Base-by-base conservation (phyloP, 2,888 invertebrate species). In the Resseliella maxima region DNA sequence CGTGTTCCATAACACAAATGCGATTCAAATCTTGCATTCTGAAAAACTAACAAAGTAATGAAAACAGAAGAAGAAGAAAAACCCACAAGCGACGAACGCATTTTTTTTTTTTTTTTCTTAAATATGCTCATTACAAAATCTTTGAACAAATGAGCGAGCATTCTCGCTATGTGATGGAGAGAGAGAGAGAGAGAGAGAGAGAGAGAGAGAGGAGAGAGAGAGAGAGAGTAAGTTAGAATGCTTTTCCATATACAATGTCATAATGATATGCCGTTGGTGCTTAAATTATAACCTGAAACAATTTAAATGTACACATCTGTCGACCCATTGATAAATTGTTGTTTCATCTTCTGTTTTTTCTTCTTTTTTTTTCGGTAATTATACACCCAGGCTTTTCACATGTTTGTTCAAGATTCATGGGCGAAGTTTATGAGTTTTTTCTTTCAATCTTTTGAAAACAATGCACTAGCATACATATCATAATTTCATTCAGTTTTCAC, bases 241-340 rank as follows among this genome's bases (percentile, higher is more conserved):
- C n/a, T n/a, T n/a, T n/a, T n/a, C n/a, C 72, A 15, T 31, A 31
- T 15, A 72, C 72, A 31, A 72, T 72, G 31, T 35, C 72, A 72
- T 72, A 8, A n/a, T 72, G n/a, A 31, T n/a, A n/a, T 6, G 24
- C 24, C 5, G 5, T 59, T 24, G 12, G 27, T 24, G 72, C 35
- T 72, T 72, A 35, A 72, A 31, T 31, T 31, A 72, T 72, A 72
- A 24, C 27, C 24, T 27, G 59, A 59, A 59, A 59, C 59, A 2
- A 72, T 72, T 72, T 18, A 72, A 72, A 72, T 35, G 72, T 72
- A 31, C 72, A 72, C 72, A 72, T 72, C 72, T 72, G 72, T 72
- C 72, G 72, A 35, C 31, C 31, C 72, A 72, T 31, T 72, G 72
- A 72, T 72, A 72, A 72, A 72, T n/a, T 72, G 72, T 15, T 15